phyloP scores from a whole-genome alignment of 2,113 vertebrate genomes.

The Tor tambroides region DNA sequence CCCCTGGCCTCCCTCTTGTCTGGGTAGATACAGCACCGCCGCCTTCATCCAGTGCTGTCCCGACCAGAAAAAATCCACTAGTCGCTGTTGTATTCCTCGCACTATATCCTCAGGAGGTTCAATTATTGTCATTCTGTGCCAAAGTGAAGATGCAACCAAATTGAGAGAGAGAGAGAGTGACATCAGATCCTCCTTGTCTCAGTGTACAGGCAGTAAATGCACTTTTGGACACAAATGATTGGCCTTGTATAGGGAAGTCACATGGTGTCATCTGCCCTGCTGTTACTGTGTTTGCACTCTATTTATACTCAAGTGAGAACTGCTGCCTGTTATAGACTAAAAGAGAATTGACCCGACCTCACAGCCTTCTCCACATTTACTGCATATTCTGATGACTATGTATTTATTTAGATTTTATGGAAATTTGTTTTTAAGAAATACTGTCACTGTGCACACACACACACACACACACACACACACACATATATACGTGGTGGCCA shows the following conservation, averaged over 20 bases:
- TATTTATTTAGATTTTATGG: not conserved
- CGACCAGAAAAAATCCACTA: no score
- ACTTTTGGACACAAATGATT: conserved; percentile 8
- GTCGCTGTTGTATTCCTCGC: no score
- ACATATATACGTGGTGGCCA: no score
- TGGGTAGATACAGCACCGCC: no score
- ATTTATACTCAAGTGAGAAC: conserved; percentile 71
- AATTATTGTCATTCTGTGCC: no score
- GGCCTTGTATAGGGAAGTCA: not conserved
- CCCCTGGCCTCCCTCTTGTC: no score
- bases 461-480: no score
- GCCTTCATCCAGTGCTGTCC: no score
- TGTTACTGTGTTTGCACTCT: conserved; percentile 65
- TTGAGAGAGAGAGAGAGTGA: no score
- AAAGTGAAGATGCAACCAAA: no score
- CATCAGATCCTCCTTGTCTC: not conserved
- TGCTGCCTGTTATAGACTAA: conserved; percentile 66
- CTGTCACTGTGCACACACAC: no score
- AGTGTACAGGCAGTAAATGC: not conserved
- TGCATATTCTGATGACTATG: not conserved
- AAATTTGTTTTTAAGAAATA: not conserved
- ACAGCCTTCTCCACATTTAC: not conserved
- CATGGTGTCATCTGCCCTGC: conserved; percentile 42
- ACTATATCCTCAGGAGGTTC: no score
- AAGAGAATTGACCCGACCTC: conserved; percentile 55